Evolutionary conservation across 2,888 invertebrate species (phyloP), one percentile per base, ranked within the genome.

Genomic region (Latheticus oryzae): DNA sequence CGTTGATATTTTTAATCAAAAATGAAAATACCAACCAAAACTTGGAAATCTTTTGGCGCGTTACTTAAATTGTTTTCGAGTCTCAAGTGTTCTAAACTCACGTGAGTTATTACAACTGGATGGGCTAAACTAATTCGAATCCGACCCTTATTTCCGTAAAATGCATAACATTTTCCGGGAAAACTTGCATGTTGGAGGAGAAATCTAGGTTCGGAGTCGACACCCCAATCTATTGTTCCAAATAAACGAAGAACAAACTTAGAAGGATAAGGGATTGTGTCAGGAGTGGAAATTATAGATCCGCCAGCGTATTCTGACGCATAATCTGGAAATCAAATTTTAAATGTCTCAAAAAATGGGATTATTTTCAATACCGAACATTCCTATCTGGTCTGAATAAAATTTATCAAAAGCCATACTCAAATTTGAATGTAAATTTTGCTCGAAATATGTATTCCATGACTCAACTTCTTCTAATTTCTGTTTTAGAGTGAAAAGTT

Each of bases 91-190:
- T 87, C 85, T 56, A 86, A 62, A 2, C 83, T 80, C 55, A 86
- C 80, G 2, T 80, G 79, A 5, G 79, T 79, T 1, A 84, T 78
- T 33, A 72, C 65, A 48, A 86, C 78, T 1, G 69, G 62, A 1
- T 73, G 71, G 1, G 81, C 74, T 40, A 87, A 73, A 64, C 81
- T 76, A 19, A 87, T 80, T 2, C 82, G 81, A 24, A 86, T 70
- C 62, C 78, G 79, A 2, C 83, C 85, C 8, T 69, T 64, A 12
- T 67, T 58, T 2, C 84, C 85, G 47, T 77, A 76, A 71, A 87
- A 86, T 8, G 85, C 81, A 82, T 84, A 87, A 72, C 86, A 87
- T 61, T 85, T 79, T 3, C 86, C 86, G 2, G 84, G 83, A 37
- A 78, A 65, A 11, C 79, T 68, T 11, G 64, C 65, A 1, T 70